These are phyloP conservation scores for Autographa pulchrina DNA, from an alignment of 2,888 invertebrate species.

Conservation along the genomic window DNA sequence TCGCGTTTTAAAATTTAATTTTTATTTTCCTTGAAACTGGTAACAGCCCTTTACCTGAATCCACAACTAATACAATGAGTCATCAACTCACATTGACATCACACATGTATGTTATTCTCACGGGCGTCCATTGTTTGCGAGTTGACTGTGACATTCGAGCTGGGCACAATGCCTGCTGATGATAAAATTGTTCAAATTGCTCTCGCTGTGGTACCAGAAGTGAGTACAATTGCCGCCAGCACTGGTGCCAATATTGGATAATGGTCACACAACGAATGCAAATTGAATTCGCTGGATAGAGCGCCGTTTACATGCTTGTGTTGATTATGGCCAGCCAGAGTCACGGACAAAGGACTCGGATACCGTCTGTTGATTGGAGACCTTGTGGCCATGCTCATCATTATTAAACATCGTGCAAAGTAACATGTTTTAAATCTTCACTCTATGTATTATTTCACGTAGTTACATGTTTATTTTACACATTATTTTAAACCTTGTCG, in stretches of 20 bases:
- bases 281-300: conserved; percentile 79
- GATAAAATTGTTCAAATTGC: conserved; percentile 86
- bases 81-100: conserved; percentile 28
- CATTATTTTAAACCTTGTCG: not conserved
- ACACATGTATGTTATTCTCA: conserved; percentile 65
- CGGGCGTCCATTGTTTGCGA: conserved; percentile 69
- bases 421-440: not conserved
- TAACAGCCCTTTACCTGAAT: conserved; percentile 1
- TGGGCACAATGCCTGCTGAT: conserved; percentile 77
- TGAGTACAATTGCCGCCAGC: conserved; percentile 77
- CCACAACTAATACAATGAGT: conserved; percentile 24
- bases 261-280: conserved; percentile 84
- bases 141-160: conserved; percentile 66
- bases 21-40: not conserved
- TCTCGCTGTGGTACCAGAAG: conserved; percentile 76
- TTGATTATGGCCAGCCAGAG: conserved; percentile 33
- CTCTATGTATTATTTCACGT: not conserved
- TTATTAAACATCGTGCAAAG: conserved; percentile 6
- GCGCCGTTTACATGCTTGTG: conserved; percentile 62
- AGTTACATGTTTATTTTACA: not conserved
- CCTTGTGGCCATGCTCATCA: conserved; percentile 17
- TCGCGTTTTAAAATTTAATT: no score
- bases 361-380: conserved; percentile 34
- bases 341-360: conserved; percentile 39
- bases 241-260: conserved; percentile 85